Evolutionary conservation across 2,888 invertebrate genomes (phyloP).

Genomic region (Arrhopalites spinosus): DNA sequence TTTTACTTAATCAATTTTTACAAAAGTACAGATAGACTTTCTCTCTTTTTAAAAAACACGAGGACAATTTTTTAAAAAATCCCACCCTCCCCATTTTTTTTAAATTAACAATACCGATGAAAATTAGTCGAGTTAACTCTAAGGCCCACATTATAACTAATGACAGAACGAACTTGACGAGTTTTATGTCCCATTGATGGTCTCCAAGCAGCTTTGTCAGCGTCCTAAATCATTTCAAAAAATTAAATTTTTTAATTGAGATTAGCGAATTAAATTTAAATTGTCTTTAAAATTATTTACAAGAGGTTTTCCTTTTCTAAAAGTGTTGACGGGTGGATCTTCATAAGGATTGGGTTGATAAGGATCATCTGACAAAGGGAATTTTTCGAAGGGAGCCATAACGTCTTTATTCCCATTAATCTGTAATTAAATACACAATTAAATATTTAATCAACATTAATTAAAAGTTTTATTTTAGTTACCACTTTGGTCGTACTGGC

Average conservation of each 20-base stretch:
- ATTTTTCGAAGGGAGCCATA: conserved; percentile 45
- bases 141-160: conserved; percentile 47
- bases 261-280: neutral
- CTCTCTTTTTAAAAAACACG: too few relatives aligned
- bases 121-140: conserved; percentile 52
- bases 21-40: too few relatives aligned
- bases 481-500: conserved; percentile 41
- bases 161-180: conserved; percentile 44
- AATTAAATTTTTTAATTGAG: neutral
- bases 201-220: conserved; percentile 46
- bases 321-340: conserved; percentile 10
- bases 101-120: conserved; percentile 42
- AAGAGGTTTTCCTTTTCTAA: conserved; percentile 2
- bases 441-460: neutral
- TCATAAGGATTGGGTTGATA: conserved; percentile 39
- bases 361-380: conserved; percentile 43
- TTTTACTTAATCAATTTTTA: too few relatives aligned
- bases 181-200: conserved; percentile 50
- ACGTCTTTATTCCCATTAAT: conserved; percentile 55
- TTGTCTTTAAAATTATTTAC: too few relatives aligned
- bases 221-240: conserved; percentile 40
- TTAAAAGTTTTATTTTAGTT: neutral
- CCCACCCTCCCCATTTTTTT: neutral
- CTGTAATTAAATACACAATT: neutral
- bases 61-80: too few relatives aligned